Percentiles rank a stretch among this genome's conserved stretches.
These are phyloP conservation scores for Tapera naevia DNA, from an alignment of 2,797 vertebrate species.

Conservation along the genomic window DNA sequence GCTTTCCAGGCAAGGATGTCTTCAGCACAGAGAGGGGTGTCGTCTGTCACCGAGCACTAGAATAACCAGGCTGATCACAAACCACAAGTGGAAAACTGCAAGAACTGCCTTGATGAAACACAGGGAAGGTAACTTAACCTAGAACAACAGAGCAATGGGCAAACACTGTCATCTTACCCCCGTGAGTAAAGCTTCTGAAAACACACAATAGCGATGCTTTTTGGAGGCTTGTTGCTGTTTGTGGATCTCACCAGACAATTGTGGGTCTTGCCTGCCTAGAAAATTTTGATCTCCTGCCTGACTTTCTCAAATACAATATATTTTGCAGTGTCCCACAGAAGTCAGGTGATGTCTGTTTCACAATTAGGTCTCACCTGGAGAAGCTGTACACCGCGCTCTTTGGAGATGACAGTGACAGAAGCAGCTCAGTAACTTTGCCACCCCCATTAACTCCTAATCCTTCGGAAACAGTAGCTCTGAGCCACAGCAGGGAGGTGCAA, in stretches of 20 bases:
- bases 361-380: neutral
- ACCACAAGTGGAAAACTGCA: neutral
- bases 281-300: neutral
- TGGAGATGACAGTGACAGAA: neutral
- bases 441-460: neutral
- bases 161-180: neutral
- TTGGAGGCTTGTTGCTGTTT: neutral
- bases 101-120: neutral
- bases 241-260: neutral
- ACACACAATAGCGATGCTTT: neutral
- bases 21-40: neutral
- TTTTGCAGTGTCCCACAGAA: neutral
- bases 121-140: neutral
- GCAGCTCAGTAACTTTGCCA: neutral
- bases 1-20: neutral
- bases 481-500: neutral
- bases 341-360: neutral
- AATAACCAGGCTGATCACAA: neutral
- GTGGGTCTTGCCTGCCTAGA: neutral
- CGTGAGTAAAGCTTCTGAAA: neutral
- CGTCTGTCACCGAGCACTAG: neutral
- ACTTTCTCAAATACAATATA: neutral
- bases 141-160: neutral
- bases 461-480: neutral
- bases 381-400: rapidly evolving